phyloP scores from a whole-genome alignment of 2,888 invertebrate species.

The Marronus borbonicus region DNA sequence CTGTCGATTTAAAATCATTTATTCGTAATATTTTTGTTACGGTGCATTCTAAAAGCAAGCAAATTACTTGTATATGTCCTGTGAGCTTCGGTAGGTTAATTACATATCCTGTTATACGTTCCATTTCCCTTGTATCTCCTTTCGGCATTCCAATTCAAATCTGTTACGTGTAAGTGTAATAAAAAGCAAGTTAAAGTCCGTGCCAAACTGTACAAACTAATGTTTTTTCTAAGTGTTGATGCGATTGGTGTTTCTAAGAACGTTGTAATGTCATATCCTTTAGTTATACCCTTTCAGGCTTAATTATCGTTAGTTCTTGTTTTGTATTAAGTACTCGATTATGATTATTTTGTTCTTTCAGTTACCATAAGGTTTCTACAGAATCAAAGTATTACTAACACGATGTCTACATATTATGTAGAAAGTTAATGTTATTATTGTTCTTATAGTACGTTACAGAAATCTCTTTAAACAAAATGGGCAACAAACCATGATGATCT shows the following conservation, averaged over 20 bases:
- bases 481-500: conserved; percentile 4
- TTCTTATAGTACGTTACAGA: background rate
- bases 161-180: conserved; percentile 11
- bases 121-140: background rate
- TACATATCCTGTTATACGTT: background rate
- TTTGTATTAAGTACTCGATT: background rate
- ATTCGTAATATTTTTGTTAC: too few relatives aligned
- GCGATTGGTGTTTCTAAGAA: background rate
- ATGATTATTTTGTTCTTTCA: conserved; percentile 18
- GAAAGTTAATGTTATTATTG: background rate
- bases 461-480: background rate
- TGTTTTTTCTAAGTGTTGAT: conserved; percentile 5
- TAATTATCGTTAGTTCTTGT: background rate
- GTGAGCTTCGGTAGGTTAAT: too few relatives aligned
- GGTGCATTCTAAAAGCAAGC: too few relatives aligned
- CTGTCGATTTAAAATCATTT: too few relatives aligned
- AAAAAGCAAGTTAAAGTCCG: conserved; percentile 37
- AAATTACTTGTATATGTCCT: too few relatives aligned
- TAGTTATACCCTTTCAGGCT: background rate
- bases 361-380: conserved; percentile 19
- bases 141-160: conserved; percentile 22
- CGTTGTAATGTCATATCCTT: background rate
- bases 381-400: conserved; percentile 28
- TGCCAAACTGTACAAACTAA: conserved; percentile 49
- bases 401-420: background rate